phyloP scores from a whole-genome alignment of 1,140 invertebrate genomes.

The Drosophila kanapiae region DNA sequence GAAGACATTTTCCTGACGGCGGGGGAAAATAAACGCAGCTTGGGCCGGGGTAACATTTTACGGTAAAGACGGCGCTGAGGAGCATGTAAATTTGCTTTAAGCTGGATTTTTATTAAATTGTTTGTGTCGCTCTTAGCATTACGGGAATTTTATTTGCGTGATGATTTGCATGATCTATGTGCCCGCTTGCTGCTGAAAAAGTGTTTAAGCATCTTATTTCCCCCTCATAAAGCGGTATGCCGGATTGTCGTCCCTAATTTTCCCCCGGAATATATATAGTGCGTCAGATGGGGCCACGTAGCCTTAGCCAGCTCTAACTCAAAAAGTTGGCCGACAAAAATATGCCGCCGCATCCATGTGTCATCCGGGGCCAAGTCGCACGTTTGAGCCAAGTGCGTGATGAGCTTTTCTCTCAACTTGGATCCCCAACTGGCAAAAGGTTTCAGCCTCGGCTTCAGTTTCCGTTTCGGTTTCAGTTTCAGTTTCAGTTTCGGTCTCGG shows the following conservation, averaged over 20 bases:
- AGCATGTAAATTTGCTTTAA: slow-evolving; percentile 78
- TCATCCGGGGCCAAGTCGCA: slow-evolving; percentile 62
- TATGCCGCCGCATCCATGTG: slow-evolving; percentile 69
- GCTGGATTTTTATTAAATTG: slow-evolving; percentile 81
- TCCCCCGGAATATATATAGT: slow-evolving; percentile 19
- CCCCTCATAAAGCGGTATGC: not conserved
- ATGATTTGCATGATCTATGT: slow-evolving; percentile 76
- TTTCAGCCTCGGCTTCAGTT: slow-evolving; percentile 35
- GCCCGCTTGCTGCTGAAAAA: slow-evolving; percentile 24
- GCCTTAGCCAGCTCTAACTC: not conserved
- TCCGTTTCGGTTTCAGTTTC: slow-evolving; percentile 12
- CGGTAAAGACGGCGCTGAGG: slow-evolving; percentile 25
- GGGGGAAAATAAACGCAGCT: not conserved
- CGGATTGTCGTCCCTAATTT: slow-evolving; percentile 45
- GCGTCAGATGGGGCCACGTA: slow-evolving; percentile 43
- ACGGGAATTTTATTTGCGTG: slow-evolving; percentile 71
- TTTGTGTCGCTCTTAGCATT: slow-evolving; percentile 69
- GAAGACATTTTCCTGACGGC: slow-evolving; percentile 53
- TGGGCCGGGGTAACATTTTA: not conserved
- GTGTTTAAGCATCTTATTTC: slow-evolving; percentile 24
- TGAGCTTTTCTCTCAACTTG: slow-evolving; percentile 25
- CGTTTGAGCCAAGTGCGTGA: slow-evolving; percentile 66
- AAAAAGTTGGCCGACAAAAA: slow-evolving; percentile 29
- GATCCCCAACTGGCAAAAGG: slow-evolving; percentile 36
- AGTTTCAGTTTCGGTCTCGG: slow-evolving; percentile 13